A percentile compares a stretch with the other conserved stretches of the same genome.
phyloP scores from a whole-genome alignment of 2,113 vertebrate species.

The Macrotus californicus region DNA sequence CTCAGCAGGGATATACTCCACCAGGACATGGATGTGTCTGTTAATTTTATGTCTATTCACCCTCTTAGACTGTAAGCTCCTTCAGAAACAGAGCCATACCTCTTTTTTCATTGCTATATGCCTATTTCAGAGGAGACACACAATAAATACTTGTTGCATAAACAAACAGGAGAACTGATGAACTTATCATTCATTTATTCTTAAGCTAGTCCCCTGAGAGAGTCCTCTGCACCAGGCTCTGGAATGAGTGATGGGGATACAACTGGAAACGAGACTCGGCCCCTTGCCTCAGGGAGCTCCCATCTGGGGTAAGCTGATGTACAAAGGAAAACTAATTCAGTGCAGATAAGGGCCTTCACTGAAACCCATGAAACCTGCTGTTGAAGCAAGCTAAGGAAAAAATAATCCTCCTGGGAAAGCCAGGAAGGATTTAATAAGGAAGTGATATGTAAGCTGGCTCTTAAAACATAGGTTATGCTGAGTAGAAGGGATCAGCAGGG shows the following conservation, averaged over 20 bases:
- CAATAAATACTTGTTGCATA: not conserved
- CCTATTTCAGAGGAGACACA: not conserved
- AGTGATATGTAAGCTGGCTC: not conserved
- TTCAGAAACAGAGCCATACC: not conserved
- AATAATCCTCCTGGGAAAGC: not conserved
- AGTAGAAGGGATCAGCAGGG: not conserved
- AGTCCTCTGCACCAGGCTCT: not conserved
- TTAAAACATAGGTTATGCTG: not conserved
- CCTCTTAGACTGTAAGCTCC: not conserved
- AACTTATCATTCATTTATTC: not conserved
- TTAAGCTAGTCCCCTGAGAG: not conserved
- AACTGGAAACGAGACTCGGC: not conserved
- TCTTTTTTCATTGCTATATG: not conserved
- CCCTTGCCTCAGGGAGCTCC: not conserved
- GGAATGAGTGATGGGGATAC: not conserved
- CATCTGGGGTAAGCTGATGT: not conserved
- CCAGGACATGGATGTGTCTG: accelerated
- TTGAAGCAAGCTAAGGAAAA: not conserved
- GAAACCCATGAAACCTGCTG: not conserved
- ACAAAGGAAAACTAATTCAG: not conserved
- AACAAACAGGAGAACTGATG: not conserved
- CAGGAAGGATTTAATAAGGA: not conserved
- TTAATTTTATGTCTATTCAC: not conserved
- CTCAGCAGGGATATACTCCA: not conserved
- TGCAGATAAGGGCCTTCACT: not conserved